Evolutionary conservation across 1,140 invertebrate species (phyloP).

Genomic region (Ostrea edulis): DNA sequence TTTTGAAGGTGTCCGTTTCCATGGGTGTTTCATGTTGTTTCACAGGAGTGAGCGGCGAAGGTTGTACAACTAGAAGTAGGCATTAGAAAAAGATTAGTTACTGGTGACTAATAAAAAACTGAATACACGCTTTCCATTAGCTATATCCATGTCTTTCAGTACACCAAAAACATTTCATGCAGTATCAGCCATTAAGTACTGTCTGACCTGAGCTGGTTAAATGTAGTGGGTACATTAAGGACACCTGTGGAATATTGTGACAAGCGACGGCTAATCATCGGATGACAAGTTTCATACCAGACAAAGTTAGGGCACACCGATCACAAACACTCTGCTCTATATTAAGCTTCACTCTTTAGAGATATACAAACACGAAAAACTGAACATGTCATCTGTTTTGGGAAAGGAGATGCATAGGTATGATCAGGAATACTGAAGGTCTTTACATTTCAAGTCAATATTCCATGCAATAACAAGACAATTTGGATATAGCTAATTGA

Average conservation of each 20-base stretch:
- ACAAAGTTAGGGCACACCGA: background rate
- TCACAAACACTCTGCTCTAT: background rate
- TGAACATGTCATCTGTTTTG: conserved; percentile 9
- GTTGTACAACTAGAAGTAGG: conserved; percentile 39
- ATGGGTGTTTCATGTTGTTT: conserved; percentile 57
- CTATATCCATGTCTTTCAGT: conserved; percentile 14
- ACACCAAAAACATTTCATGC: background rate
- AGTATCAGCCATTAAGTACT: background rate
- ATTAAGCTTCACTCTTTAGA: conserved; percentile 1
- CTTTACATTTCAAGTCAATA: background rate
- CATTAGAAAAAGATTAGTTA: background rate
- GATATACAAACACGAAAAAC: background rate
- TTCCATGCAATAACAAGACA: conserved; percentile 18
- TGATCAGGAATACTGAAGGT: background rate
- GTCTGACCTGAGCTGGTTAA: background rate
- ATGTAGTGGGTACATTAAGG: background rate
- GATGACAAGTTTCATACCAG: conserved; percentile 29
- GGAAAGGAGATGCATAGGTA: background rate
- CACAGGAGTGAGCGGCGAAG: background rate
- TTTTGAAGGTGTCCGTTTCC: conserved; percentile 57
- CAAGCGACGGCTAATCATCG: background rate
- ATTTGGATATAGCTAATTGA: conserved; percentile 20
- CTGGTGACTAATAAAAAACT: background rate
- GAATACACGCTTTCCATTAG: background rate
- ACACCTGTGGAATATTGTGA: background rate